Percentiles rank a stretch among this genome's conserved stretches.
Conservation (phyloP, 2,888 invertebrate species). For the Tupiocoris notatus region DNA sequence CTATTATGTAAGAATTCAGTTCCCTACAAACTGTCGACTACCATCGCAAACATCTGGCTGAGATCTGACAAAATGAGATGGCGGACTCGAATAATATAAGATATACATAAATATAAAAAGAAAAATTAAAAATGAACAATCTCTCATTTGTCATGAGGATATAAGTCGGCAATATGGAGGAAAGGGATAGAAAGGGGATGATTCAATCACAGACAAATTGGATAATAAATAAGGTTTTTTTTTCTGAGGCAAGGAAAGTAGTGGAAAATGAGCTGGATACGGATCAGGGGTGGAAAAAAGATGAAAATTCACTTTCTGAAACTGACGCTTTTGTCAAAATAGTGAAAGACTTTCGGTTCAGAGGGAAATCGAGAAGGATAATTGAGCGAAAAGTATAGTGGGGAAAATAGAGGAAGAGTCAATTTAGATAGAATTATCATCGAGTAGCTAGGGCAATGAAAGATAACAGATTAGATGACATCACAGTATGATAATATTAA, state of each 20-base stretch:
- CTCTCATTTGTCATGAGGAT: constrained; percentile 3
- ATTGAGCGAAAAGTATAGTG: no score
- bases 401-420: no score
- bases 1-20: no score
- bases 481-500: not conserved
- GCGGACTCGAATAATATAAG: constrained; percentile 25
- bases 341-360: not conserved
- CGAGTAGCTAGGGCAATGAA: no score
- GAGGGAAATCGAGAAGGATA: not conserved
- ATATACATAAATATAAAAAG: no score
- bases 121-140: constrained; percentile 2
- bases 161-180: no score
- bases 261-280: no score
- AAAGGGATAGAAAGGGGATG: constrained; percentile 2
- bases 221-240: constrained; percentile 10
- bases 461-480: not conserved
- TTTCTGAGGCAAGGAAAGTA: no score
- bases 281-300: no score
- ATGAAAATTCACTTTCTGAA: not conserved
- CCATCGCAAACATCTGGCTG: constrained; percentile 7
- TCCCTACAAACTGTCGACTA: no score
- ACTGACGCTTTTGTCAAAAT: not conserved
- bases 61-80: constrained; percentile 34
- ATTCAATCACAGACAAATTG: constrained; percentile 33
- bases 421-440: no score